Evolutionary conservation across 2,888 invertebrate genomes (phyloP).

Genomic region (Dryocosmus kuriphilus): DNA sequence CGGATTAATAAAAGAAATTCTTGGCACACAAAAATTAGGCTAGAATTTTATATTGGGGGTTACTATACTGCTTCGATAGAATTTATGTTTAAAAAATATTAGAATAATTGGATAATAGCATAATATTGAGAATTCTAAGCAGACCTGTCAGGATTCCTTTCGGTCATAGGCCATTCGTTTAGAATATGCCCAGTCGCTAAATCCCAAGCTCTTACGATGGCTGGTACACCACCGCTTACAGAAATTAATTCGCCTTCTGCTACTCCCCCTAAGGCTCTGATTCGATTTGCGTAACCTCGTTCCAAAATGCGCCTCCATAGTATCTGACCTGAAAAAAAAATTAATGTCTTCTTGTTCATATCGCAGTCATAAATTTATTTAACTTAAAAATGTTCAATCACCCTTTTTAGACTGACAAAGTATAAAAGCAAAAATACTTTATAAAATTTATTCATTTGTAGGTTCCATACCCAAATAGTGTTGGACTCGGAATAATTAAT

Average conservation of each 20-base stretch:
- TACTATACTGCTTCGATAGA: too few relatives aligned
- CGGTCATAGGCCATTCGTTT: slow-evolving; percentile 85
- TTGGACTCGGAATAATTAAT: too few relatives aligned
- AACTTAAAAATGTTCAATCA: too few relatives aligned
- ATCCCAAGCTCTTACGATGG: slow-evolving; percentile 89
- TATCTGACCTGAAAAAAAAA: slow-evolving; percentile 81
- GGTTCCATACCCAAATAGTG: too few relatives aligned
- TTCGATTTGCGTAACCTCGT: slow-evolving; percentile 80
- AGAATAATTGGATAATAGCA: background rate
- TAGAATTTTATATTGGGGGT: slow-evolving; percentile 1
- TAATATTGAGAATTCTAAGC: slow-evolving; percentile 34
- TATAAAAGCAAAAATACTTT: too few relatives aligned
- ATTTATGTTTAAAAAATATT: background rate
- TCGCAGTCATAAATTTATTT: background rate
- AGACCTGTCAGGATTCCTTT: slow-evolving; percentile 74
- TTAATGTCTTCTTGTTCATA: background rate
- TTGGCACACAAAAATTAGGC: background rate
- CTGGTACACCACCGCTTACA: slow-evolving; percentile 86
- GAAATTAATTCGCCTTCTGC: slow-evolving; percentile 85
- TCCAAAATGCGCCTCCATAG: slow-evolving; percentile 93
- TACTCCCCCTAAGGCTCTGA: slow-evolving; percentile 83
- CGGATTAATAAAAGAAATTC: slow-evolving; percentile 18
- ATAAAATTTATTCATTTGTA: too few relatives aligned
- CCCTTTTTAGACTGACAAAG: too few relatives aligned
- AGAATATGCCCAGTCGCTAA: slow-evolving; percentile 84